These are phyloP conservation scores for Pterobdella sp. DNA, from an alignment of 2,888 invertebrate genomes.

Conservation along the genomic window DNA sequence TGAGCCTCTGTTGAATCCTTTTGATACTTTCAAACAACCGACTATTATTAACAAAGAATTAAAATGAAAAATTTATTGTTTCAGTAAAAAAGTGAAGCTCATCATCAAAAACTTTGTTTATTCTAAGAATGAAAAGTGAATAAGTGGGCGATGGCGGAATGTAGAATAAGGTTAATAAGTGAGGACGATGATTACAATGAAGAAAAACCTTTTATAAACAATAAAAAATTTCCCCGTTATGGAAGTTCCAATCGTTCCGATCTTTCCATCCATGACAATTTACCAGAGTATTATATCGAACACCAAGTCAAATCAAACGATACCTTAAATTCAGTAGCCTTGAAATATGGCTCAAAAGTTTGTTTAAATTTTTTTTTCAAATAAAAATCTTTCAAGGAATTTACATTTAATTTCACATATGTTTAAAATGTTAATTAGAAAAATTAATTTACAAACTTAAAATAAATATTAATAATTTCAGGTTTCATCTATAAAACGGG, in stretches of 20 bases:
- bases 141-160: slow-evolving; percentile 1
- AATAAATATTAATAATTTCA: slow-evolving; percentile 4
- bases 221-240: slow-evolving; percentile 22
- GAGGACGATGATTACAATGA: slow-evolving; percentile 10
- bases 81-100: neutral
- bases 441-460: neutral
- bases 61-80: neutral
- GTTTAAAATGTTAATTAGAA: neutral
- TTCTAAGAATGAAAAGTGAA: slow-evolving; percentile 1
- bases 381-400: neutral
- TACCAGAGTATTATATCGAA: slow-evolving; percentile 17
- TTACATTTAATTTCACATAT: slow-evolving; percentile 9
- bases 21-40: slow-evolving; percentile 27
- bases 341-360: slow-evolving; percentile 27
- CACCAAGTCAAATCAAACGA: slow-evolving; percentile 17
- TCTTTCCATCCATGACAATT: neutral
- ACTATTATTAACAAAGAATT: too few relatives aligned
- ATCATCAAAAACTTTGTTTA: neutral
- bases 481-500: slow-evolving; percentile 15
- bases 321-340: slow-evolving; percentile 20
- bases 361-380: neutral
- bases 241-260: slow-evolving; percentile 20
- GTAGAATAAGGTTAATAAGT: neutral
- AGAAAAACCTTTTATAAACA: slow-evolving; percentile 17
- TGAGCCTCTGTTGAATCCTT: slow-evolving; percentile 31